A percentile compares a stretch with the other conserved stretches of the same genome.
These are phyloP conservation scores for Drosophila baimaii DNA, from an alignment of 1,140 invertebrate genomes.

Conservation along the genomic window DNA sequence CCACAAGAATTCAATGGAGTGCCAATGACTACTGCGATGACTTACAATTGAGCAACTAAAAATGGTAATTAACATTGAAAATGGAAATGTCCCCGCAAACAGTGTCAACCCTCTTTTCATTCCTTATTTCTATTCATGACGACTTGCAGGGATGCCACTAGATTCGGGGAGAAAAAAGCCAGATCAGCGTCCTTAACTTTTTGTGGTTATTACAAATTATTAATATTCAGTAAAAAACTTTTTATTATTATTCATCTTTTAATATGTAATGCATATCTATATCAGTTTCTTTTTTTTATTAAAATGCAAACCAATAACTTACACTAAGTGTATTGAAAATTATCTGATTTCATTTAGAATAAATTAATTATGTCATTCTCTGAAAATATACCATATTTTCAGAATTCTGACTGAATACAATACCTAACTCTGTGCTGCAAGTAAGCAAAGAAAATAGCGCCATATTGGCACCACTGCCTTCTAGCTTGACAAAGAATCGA, in stretches of 20 bases:
- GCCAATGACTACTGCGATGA: background rate
- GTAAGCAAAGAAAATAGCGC: background rate
- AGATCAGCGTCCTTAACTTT: background rate
- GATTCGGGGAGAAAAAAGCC: background rate
- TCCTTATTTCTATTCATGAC: background rate
- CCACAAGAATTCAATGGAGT: constrained; percentile 1
- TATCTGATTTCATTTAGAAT: too few species aligned
- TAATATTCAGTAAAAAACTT: too few species aligned
- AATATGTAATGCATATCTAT: too few species aligned
- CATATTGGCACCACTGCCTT: background rate
- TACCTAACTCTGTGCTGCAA: background rate
- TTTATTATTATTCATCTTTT: background rate
- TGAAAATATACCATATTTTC: background rate
- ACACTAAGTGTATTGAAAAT: too few species aligned
- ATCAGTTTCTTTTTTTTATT: too few species aligned
- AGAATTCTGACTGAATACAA: background rate
- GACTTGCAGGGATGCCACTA: background rate
- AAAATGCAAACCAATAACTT: too few species aligned
- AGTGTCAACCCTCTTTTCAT: background rate
- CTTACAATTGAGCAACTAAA: constrained; percentile 19
- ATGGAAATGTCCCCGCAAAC: constrained; percentile 2
- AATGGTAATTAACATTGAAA: constrained; percentile 19
- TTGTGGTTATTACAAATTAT: background rate
- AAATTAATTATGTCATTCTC: too few species aligned
- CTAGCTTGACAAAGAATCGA: constrained; percentile 20